These are phyloP conservation scores for Taenioides sp. DNA, from an alignment of 2,797 vertebrate genomes.

Conservation along the genomic window DNA sequence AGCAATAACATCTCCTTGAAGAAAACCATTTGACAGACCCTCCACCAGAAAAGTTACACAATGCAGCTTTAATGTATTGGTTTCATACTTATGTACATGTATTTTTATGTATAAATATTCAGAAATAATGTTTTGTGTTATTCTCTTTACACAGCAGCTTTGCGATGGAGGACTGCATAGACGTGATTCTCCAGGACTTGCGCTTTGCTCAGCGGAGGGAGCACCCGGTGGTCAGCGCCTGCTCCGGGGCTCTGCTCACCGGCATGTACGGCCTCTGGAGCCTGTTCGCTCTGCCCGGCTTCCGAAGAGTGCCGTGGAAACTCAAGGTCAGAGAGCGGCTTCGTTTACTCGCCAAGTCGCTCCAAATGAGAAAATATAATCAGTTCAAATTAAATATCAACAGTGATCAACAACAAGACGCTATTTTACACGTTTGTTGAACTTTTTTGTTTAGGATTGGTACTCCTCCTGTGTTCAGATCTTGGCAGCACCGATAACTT, in stretches of 20 bases:
- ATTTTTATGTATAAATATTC: not conserved
- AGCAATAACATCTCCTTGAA: no score
- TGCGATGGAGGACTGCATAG: slow-evolving; percentile 78
- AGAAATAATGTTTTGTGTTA: not conserved
- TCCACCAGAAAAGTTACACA: no score
- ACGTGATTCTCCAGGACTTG: slow-evolving; percentile 71
- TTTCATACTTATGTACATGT: not conserved
- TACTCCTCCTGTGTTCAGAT: not conserved
- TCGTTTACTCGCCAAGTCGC: not conserved
- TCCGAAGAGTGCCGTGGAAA: slow-evolving; percentile 68
- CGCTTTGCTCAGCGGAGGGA: slow-evolving; percentile 29
- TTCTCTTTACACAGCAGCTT: not conserved
- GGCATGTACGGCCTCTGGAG: slow-evolving; percentile 75
- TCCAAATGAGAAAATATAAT: not conserved
- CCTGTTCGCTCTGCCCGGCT: slow-evolving; percentile 73
- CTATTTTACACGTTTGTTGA: no score
- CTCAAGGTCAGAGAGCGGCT: slow-evolving; percentile 63
- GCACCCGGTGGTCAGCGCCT: slow-evolving; percentile 49
- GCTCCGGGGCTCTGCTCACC: slow-evolving; percentile 56
- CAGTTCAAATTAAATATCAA: not conserved
- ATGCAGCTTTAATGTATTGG: not conserved
- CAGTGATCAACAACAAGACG: no score
- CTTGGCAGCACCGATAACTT: not conserved
- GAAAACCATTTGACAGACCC: no score
- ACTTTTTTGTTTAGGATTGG: not conserved